These are phyloP conservation scores for Nasonovia ribisnigri DNA, from an alignment of 2,888 invertebrate genomes.

Conservation along the genomic window DNA sequence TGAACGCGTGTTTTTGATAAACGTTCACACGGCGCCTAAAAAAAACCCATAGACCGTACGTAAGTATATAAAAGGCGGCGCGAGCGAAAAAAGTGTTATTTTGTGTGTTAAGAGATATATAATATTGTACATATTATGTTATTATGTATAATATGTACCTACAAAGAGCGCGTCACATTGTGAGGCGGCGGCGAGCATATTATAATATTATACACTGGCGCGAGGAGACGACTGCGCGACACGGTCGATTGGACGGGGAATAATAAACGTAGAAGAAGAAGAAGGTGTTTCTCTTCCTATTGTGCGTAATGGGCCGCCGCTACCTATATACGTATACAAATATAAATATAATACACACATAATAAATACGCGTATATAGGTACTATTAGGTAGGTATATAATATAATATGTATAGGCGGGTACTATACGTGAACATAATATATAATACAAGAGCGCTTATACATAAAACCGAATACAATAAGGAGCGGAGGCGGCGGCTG, in stretches of 20 bases:
- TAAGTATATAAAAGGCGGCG: constrained; percentile 26
- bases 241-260: constrained; percentile 64
- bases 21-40: constrained; percentile 59
- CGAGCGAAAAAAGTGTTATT: constrained; percentile 54
- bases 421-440: neutral
- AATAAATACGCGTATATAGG: neutral
- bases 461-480: constrained; percentile 38
- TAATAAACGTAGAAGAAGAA: neutral
- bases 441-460: neutral
- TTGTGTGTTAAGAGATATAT: neutral
- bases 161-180: constrained; percentile 15
- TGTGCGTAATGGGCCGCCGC: constrained; percentile 60
- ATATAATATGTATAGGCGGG: neutral
- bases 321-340: neutral
- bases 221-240: constrained; percentile 11
- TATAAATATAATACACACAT: neutral
- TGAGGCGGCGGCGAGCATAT: constrained; percentile 8
- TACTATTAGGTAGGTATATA: neutral
- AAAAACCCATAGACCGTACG: constrained; percentile 31
- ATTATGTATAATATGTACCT: constrained; percentile 6
- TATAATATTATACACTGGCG: neutral
- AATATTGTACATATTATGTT: neutral
- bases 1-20: constrained; percentile 1
- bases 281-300: constrained; percentile 59
- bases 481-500: constrained; percentile 33